Evolutionary conservation across 2,888 invertebrate genomes (phyloP), one percentile per base, ranked within the genome.

Genomic region (Homarus gammarus): DNA sequence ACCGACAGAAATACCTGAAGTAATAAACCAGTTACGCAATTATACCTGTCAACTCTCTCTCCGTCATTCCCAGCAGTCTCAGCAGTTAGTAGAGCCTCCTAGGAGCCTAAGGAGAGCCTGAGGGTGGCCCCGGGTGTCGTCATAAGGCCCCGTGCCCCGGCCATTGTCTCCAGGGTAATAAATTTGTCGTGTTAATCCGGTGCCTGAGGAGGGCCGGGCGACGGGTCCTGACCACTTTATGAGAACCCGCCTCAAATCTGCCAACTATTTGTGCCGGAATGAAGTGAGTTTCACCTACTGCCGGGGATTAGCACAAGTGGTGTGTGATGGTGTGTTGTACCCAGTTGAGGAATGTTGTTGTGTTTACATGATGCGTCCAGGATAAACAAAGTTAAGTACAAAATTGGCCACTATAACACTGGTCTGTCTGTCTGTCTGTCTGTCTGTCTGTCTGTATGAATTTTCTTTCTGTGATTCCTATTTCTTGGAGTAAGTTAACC

Each of bases 151-250:
- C 64, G 75, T 77, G 82, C 77, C 38, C 68, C 82, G 8, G n/a
- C 82, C 27, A 82, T 83, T 87, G 70, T 87, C 82, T 83, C 56
- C 15, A 12, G 64, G 64, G 87, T 27, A 82, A 82, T 87, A 87
- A 82, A 87, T 87, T 87, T 87, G 87, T 87, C 82, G 64, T 82
- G 75, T 83, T 87, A 87, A 87, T 87, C 87, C 87, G n/a, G 72
- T 73, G 75, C 81, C 77, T 68, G 82, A 82, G 81, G 87, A 75
- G 75, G 82, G n/a, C 70, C 56, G 78, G 73, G 51, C 44, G 40
- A 36, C 18, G 51, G 72, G 27, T 51, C 31, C 79, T 79, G 78
- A 86, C 86, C 86, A 86, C 51, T 86, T 86, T 86, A 86, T 72
- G 86, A 86, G 86, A 56, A 36, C 31, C 40, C 68, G 38, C 78